A percentile compares a stretch with the other conserved stretches of the same genome.
Conservation (phyloP, 2,113 vertebrate species). For the Ochotona princeps region DNA sequence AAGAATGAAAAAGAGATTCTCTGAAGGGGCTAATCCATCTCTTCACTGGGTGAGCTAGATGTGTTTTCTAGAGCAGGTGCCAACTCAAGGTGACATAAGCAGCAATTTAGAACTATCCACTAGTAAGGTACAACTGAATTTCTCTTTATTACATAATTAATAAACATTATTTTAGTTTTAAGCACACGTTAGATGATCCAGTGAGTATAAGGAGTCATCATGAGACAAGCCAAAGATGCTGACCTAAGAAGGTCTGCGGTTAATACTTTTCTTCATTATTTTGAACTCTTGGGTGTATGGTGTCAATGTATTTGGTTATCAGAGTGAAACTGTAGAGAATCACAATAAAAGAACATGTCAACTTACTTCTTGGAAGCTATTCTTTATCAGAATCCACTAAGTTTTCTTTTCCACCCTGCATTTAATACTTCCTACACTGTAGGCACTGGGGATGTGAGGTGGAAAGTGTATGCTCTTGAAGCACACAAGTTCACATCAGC, state of each 20-base stretch:
- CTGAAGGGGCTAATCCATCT: background rate
- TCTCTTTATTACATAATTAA: constrained; percentile 12
- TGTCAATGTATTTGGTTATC: background rate
- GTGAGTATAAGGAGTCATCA: background rate
- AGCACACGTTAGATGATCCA: constrained; percentile 23
- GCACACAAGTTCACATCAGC: background rate
- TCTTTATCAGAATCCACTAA: background rate
- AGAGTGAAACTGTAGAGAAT: constrained; percentile 10
- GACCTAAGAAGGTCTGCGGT: background rate
- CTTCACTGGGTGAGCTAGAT: background rate
- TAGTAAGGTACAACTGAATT: background rate
- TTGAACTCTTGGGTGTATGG: background rate
- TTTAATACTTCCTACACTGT: background rate
- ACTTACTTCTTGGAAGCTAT: background rate
- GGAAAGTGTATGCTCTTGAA: background rate
- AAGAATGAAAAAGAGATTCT: background rate
- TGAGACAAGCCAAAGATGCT: background rate
- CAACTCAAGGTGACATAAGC: background rate
- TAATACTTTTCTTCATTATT: background rate
- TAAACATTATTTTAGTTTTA: background rate
- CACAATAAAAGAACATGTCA: background rate
- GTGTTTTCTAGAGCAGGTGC: too few species aligned
- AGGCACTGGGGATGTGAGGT: background rate
- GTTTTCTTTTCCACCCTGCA: background rate
- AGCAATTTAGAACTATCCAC: background rate